phyloP scores from a whole-genome alignment of 2,113 vertebrate species.

The Labrus mixtus region DNA sequence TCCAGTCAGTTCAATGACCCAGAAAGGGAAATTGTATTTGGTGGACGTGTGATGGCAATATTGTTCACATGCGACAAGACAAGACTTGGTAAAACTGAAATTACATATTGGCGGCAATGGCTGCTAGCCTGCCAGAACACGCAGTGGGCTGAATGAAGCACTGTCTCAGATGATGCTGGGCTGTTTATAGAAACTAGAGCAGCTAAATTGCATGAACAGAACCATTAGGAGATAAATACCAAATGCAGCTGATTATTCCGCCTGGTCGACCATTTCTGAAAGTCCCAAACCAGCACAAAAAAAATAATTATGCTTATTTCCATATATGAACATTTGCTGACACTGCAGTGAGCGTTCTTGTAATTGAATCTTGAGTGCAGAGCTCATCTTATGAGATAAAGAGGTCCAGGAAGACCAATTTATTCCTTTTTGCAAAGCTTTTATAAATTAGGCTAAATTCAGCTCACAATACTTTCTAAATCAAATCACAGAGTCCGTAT shows the following conservation, averaged over 20 bases:
- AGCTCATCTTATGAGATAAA: conserved; percentile 33
- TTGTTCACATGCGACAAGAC: conserved; percentile 30
- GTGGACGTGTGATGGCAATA: conserved; percentile 29
- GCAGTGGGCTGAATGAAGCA: conserved; percentile 17
- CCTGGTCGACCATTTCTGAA: conserved; percentile 37
- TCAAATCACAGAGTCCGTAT: not conserved
- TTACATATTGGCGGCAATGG: conserved; percentile 44
- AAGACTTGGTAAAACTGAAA: conserved; percentile 37
- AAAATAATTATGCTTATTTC: conserved; percentile 35
- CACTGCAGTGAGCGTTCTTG: conserved; percentile 6
- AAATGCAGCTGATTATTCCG: conserved; percentile 43
- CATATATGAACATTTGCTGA: conserved; percentile 42
- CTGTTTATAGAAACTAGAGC: conserved; percentile 23
- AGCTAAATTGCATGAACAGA: conserved; percentile 11
- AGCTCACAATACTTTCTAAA: not conserved
- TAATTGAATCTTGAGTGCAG: conserved; percentile 32
- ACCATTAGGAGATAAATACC: conserved; percentile 30
- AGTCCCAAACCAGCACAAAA: conserved; percentile 30
- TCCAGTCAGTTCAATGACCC: conserved; percentile 8
- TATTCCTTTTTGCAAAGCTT: conserved; percentile 7
- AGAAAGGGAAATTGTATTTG: conserved; percentile 40
- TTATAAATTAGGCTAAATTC: conserved; percentile 13
- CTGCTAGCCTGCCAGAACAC: not conserved
- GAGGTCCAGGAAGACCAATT: conserved; percentile 24
- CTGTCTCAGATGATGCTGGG: conserved; percentile 9